Evolutionary conservation across 2,888 invertebrate genomes (phyloP).

Genomic region (Erebia epiphron): DNA sequence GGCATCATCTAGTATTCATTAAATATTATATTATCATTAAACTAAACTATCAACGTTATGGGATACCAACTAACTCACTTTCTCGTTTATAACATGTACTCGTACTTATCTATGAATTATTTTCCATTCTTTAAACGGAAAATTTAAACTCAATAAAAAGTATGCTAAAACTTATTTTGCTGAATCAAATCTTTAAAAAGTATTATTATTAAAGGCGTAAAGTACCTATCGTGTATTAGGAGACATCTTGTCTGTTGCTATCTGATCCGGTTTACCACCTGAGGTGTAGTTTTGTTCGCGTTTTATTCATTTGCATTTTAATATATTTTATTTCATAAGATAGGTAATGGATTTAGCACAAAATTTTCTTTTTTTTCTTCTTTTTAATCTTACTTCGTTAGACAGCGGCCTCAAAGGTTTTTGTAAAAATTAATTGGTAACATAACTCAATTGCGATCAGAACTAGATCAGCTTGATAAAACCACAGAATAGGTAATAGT

Average conservation of each 20-base stretch:
- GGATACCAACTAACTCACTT: no score
- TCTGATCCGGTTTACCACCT: slow-evolving; percentile 78
- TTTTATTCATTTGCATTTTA: slow-evolving; percentile 68
- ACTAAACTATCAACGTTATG: no score
- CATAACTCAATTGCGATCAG: no score
- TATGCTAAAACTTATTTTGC: slow-evolving; percentile 30
- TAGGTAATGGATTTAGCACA: slow-evolving; percentile 41
- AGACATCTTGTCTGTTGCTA: slow-evolving; percentile 77
- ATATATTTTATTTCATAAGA: slow-evolving; percentile 47
- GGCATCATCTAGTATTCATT: no score
- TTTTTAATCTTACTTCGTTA: no score
- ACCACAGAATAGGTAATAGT: no score
- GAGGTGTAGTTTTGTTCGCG: slow-evolving; percentile 63
- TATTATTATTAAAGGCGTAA: slow-evolving; percentile 46
- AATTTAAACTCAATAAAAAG: slow-evolving; percentile 1
- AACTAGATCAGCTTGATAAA: no score
- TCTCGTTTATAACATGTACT: no score
- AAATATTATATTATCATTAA: background rate
- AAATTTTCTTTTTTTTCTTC: slow-evolving; percentile 38
- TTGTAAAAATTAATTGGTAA: no score
- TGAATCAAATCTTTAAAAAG: slow-evolving; percentile 41
- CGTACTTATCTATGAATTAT: no score
- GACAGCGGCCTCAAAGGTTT: no score
- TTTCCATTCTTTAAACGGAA: no score
- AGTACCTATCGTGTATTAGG: slow-evolving; percentile 55